A percentile compares a stretch with the other conserved stretches of the same genome.
phyloP scores from a whole-genome alignment of 2,888 invertebrate species.

The Thereva nobilitata region DNA sequence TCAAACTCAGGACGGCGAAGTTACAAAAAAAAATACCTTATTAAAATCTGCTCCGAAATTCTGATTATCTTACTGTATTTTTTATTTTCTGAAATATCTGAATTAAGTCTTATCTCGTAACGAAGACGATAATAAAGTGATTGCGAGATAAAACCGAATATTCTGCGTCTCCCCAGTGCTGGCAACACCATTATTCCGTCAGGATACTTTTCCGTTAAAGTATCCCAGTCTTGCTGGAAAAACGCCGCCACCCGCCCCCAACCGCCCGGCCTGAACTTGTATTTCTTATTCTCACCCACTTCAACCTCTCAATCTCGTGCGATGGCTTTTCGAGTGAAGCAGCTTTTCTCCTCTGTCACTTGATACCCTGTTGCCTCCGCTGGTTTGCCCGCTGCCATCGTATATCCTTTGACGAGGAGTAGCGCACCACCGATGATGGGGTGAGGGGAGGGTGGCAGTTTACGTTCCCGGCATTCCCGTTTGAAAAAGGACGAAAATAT shows the following conservation, averaged over 20 bases:
- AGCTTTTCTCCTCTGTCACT: constrained; percentile 32
- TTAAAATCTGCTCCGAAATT: too few species aligned
- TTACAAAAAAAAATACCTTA: too few species aligned
- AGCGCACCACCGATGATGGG: not conserved
- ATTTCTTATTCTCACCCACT: constrained; percentile 27
- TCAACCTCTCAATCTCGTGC: constrained; percentile 23
- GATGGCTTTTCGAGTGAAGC: constrained; percentile 17
- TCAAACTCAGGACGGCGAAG: too few species aligned
- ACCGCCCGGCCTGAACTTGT: not conserved
- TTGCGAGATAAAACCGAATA: too few species aligned
- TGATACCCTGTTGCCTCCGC: constrained; percentile 26
- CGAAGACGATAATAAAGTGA: too few species aligned
- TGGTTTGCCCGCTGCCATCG: constrained; percentile 10
- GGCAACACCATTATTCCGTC: too few species aligned
- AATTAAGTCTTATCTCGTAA: too few species aligned
- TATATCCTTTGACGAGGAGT: constrained; percentile 20
- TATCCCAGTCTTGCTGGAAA: not conserved
- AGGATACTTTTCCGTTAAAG: too few species aligned
- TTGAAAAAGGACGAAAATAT: constrained; percentile 6
- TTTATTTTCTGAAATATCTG: too few species aligned
- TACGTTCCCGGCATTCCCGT: not conserved
- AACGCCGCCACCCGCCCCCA: not conserved
- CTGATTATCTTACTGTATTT: too few species aligned
- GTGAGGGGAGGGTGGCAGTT: not conserved
- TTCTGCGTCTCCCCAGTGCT: too few species aligned